Evolutionary conservation across 2,113 vertebrate species (phyloP).

Genomic region (Dasyprocta punctata): DNA sequence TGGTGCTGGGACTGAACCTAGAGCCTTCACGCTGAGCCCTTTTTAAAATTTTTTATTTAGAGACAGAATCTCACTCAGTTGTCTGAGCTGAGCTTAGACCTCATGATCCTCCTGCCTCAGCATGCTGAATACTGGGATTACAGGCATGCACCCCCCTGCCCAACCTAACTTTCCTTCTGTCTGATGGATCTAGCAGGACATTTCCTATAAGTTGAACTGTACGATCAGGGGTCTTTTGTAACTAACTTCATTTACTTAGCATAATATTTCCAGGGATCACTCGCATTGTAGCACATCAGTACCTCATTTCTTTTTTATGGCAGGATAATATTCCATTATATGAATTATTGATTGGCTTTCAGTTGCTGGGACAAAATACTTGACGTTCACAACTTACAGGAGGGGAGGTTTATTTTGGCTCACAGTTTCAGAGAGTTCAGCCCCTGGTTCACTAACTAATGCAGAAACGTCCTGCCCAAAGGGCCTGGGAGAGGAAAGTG

Average conservation of each 20-base stretch:
- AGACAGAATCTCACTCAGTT: no score
- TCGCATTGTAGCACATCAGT: background rate
- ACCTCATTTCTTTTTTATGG: background rate
- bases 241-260: background rate
- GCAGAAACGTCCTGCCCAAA: background rate
- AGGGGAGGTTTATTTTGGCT: background rate
- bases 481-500: background rate
- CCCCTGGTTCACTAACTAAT: background rate
- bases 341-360: background rate
- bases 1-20: no score
- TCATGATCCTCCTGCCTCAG: background rate
- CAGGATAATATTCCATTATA: background rate
- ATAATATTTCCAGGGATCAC: background rate
- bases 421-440: background rate
- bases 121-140: background rate
- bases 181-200: background rate
- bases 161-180: background rate
- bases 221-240: accelerated
- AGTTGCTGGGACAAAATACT: background rate
- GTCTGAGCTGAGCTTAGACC: no score
- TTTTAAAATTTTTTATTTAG: no score
- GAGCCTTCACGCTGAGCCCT: no score
- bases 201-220: background rate
- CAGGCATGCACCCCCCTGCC: no score
- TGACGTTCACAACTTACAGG: background rate